These are phyloP conservation scores for Pelvicachromis taeniatus DNA, from an alignment of 2,113 vertebrate species.

Conservation along the genomic window DNA sequence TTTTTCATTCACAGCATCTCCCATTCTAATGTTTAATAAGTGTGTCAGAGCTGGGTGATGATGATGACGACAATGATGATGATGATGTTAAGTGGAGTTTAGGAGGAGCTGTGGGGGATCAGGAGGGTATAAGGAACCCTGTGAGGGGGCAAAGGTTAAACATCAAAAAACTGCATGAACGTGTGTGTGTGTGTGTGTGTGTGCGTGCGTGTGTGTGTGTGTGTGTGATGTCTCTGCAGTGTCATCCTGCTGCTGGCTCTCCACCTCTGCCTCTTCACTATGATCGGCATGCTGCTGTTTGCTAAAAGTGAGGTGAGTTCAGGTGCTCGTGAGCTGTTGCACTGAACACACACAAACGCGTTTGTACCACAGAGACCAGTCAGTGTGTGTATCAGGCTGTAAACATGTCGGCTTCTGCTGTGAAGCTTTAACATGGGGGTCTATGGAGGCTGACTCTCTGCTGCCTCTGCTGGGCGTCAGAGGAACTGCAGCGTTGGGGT, in stretches of 20 bases:
- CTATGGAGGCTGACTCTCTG: rapidly evolving
- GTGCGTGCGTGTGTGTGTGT: not conserved
- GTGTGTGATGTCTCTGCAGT: constrained; percentile 61
- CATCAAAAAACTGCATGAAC: not conserved
- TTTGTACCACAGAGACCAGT: not conserved
- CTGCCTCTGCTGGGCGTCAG: rapidly evolving
- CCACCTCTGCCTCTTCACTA: constrained; percentile 90
- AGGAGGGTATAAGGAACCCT: no score
- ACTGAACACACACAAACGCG: no score
- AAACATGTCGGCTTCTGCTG: not conserved
- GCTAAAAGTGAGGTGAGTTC: constrained; percentile 80
- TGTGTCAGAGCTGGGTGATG: not conserved
- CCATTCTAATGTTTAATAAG: not conserved
- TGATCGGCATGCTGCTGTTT: constrained; percentile 94
- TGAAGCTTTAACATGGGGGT: not conserved
- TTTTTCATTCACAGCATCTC: not conserved
- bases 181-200: not conserved
- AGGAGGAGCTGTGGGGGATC: not conserved
- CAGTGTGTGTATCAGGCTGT: not conserved
- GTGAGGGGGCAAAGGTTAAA: not conserved
- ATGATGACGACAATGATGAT: no score
- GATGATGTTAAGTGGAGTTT: no score
- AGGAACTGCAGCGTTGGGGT: not conserved
- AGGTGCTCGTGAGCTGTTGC: no score
- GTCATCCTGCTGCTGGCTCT: constrained; percentile 85